Base-by-base conservation (phyloP, 1,140 invertebrate species). In the Papilio machaon region DNA sequence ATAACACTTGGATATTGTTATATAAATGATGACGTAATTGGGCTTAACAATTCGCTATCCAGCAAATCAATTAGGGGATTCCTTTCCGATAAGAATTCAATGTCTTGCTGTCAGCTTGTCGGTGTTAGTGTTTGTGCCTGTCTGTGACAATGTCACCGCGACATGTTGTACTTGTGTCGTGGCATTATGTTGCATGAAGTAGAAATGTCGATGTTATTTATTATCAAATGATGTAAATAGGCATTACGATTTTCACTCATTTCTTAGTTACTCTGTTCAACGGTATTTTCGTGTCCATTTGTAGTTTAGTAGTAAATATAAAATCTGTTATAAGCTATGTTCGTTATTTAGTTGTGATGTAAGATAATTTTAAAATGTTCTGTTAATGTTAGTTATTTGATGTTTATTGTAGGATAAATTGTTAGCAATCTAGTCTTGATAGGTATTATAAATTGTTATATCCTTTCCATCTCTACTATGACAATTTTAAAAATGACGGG, bases 121-220 rank as follows among this genome's bases (percentile, higher is more conserved):
- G 77, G 77, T 79, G 58, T 79, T 64, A 77, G 76, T 8, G 54
- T 79, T 79, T 19, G 49, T 77, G 75, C 35, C 52, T 58, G 75
- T 78, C 49, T 38, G 4, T 15, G 64, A 60, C n/a, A 8, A 19
- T 30, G 23, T 54, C 74, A 76, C 74, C 52, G n/a, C n/a, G 10
- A 43, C 23, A 17, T 54, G 49, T 76, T 35, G 30, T 49, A 77
- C 75, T 11, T 43, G 49, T 78, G 35, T 77, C 49, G 17, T 78
- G 49, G 30, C 35, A 10, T 54, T 15, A 35, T 54, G 54, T 78
- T 78, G 75, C 75, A 78, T 78, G 75, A 78, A 60, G 30, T 46
- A 74, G 17, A 74, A 3, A 1, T 47, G 4, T 46, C n/a, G 13
- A 9, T 73, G 73, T 73, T 19, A 11, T 15, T 10, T 3, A 10